A percentile compares a stretch with the other conserved stretches of the same genome.
Evolutionary conservation across 2,888 invertebrate species (phyloP).

Genomic region (Adineta ricciae): DNA sequence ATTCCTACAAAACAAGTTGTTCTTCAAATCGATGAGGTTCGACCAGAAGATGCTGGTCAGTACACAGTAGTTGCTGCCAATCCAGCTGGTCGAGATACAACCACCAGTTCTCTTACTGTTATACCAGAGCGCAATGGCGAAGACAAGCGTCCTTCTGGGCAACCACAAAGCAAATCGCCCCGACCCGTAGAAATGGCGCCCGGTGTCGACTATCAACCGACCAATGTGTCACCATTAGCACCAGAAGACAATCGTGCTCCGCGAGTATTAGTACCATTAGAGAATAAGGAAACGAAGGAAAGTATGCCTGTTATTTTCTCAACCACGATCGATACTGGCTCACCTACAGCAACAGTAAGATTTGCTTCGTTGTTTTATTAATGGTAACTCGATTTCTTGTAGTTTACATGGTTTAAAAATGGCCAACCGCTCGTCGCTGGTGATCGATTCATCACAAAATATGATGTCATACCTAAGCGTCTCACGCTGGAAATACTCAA

Average conservation of each 20-base stretch:
- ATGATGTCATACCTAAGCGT: neutral
- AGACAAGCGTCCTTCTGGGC: neutral
- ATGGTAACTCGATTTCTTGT: too few species aligned
- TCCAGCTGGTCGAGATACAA: constrained; percentile 40
- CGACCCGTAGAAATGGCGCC: neutral
- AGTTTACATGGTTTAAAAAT: constrained; percentile 26
- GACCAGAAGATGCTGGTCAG: constrained; percentile 32
- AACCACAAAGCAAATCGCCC: neutral
- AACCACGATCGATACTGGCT: constrained; percentile 22
- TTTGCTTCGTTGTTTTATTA: too few species aligned
- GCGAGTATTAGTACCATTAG: constrained; percentile 19
- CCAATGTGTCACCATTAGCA: neutral
- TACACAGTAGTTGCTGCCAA: constrained; percentile 45
- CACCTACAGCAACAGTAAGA: neutral
- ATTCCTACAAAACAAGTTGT: neutral
- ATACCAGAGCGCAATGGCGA: neutral
- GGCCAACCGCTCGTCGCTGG: constrained; percentile 12
- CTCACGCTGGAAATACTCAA: constrained; percentile 51
- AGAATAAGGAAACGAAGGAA: constrained; percentile 21
- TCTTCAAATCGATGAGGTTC: constrained; percentile 32
- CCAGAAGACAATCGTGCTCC: constrained; percentile 4
- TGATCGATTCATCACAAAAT: constrained; percentile 51
- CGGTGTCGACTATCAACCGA: neutral
- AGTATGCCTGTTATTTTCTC: constrained; percentile 9
- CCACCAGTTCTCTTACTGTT: neutral